A percentile compares a stretch with the other conserved stretches of the same genome.
Conservation (phyloP, 2,113 vertebrate species). For the Oplegnathus fasciatus region DNA sequence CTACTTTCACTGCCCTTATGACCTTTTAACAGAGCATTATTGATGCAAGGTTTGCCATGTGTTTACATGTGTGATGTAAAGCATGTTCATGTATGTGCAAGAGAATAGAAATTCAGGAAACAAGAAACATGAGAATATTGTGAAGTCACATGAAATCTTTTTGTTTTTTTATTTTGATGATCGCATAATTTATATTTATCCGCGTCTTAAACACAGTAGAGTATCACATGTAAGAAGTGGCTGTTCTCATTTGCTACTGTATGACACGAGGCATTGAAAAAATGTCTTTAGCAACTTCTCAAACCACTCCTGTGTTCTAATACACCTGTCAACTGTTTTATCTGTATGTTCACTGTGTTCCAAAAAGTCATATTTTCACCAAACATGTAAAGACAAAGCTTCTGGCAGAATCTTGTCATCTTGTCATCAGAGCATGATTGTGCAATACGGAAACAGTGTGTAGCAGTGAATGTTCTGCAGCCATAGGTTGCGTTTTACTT, state of each 20-base stretch:
- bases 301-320: no score
- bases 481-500: no score
- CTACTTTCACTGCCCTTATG: not conserved
- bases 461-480: no score
- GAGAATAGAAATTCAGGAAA: not conserved
- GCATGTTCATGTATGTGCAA: no score
- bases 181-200: not conserved
- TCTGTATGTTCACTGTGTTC: no score
- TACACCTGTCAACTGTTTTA: no score
- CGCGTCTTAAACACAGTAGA: not conserved
- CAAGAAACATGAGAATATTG: not conserved
- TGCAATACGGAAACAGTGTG: not conserved
- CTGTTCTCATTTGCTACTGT: not conserved
- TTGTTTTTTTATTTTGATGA: not conserved
- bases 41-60: not conserved
- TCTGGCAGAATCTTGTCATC: not conserved
- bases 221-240: not conserved
- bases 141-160: not conserved
- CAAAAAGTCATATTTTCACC: not conserved
- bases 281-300: no score
- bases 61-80: not conserved
- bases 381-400: not conserved
- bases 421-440: not conserved
- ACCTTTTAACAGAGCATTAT: not conserved
- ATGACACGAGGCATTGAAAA: not conserved